Evolutionary conservation across 2,888 invertebrate species (phyloP).

Genomic region (Agriopis aurantiaria): DNA sequence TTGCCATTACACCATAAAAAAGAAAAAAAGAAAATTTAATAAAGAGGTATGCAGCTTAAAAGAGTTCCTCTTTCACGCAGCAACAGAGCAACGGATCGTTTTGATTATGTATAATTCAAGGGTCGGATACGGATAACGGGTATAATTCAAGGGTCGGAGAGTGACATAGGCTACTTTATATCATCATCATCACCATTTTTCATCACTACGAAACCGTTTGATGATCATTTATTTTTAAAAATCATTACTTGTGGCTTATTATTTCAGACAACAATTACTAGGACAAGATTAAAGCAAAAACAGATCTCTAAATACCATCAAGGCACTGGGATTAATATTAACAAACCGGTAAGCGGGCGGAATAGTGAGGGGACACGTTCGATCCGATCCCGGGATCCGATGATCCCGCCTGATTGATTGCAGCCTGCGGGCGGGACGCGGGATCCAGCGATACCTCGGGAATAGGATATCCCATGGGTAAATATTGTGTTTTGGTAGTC

Average conservation of each 20-base stretch:
- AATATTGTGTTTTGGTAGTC: slow-evolving; percentile 15
- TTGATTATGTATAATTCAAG: no score
- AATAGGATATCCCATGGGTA: slow-evolving; percentile 5
- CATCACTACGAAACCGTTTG: no score
- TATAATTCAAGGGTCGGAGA: no score
- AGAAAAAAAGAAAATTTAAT: no score
- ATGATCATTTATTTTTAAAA: not conserved
- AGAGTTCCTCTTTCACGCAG: no score
- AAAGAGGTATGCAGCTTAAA: no score
- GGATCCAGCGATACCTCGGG: not conserved
- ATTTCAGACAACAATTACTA: not conserved
- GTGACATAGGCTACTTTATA: no score
- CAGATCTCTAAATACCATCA: not conserved
- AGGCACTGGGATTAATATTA: slow-evolving; percentile 19
- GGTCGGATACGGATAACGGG: no score
- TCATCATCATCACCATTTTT: no score
- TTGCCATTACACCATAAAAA: no score
- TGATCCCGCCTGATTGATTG: slow-evolving; percentile 62
- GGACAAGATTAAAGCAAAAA: not conserved
- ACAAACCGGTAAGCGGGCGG: slow-evolving; percentile 18
- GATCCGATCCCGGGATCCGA: slow-evolving; percentile 25
- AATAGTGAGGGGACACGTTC: slow-evolving; percentile 24
- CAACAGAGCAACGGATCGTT: no score
- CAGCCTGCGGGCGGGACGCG: slow-evolving; percentile 53
- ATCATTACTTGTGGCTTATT: not conserved